Percentiles rank a stretch among this genome's conserved stretches.
phyloP scores from a whole-genome alignment of 1,140 invertebrate species.

The Steinernema feltiae region DNA sequence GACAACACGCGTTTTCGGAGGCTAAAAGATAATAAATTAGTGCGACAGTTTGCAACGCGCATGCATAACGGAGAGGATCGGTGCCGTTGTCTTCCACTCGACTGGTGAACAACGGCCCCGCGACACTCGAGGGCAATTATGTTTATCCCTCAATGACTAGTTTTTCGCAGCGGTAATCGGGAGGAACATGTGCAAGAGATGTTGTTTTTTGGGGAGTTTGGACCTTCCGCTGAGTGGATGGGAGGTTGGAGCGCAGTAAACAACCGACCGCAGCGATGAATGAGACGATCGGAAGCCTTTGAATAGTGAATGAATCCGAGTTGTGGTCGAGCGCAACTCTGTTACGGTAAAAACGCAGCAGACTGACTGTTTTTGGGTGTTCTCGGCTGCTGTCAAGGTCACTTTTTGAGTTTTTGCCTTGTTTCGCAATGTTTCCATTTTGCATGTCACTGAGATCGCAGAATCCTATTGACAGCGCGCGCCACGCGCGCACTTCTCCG shows the following conservation, averaged over 20 bases:
- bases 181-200: background rate
- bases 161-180: background rate
- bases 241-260: background rate
- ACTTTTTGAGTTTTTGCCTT: no score
- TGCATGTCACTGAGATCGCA: no score
- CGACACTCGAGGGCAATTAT: background rate
- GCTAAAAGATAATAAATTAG: background rate
- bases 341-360: no score
- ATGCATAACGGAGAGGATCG: background rate
- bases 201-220: background rate
- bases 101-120: background rate
- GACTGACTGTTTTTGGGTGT: no score
- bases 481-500: no score
- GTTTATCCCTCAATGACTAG: conserved; percentile 7
- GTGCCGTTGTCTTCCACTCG: background rate
- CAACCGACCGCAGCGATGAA: background rate
- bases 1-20: conserved; percentile 1
- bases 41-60: conserved; percentile 6
- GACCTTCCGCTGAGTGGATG: background rate
- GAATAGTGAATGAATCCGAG: no score
- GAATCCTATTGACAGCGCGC: no score
- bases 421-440: no score
- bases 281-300: background rate
- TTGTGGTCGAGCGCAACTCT: no score
- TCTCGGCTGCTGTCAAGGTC: no score